These are phyloP conservation scores for Gymnodraco acuticeps DNA, from an alignment of 2,797 vertebrate genomes.

Conservation along the genomic window DNA sequence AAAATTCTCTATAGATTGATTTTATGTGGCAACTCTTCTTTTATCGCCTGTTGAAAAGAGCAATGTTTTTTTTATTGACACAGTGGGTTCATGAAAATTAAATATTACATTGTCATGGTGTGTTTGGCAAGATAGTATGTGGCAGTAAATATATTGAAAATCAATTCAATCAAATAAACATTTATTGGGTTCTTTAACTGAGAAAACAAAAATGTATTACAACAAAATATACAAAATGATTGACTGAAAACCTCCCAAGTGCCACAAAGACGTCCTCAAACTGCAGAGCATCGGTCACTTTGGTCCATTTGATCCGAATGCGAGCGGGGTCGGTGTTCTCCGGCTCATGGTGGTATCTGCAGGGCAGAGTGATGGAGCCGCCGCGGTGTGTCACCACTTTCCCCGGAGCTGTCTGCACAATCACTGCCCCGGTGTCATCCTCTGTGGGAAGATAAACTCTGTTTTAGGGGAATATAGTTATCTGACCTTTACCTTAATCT, in stretches of 20 bases:
- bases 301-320: constrained; percentile 97
- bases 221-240: not conserved
- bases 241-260: constrained; percentile 79
- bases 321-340: constrained; percentile 85
- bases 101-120: not conserved
- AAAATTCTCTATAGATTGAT: not conserved
- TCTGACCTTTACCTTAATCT: not conserved
- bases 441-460: constrained; percentile 76
- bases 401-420: constrained; percentile 95
- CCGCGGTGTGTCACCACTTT: constrained; percentile 95
- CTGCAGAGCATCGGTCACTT: constrained; percentile 90
- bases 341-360: constrained; percentile 93
- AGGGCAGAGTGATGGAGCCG: constrained; percentile 94
- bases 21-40: not conserved
- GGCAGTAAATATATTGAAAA: not conserved
- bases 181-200: not conserved
- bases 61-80: not conserved
- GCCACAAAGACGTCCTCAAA: constrained; percentile 94
- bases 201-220: not conserved
- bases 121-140: not conserved
- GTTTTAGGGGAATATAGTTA: not conserved
- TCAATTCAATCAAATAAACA: not conserved
- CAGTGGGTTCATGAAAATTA: not conserved
- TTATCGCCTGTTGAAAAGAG: not conserved
- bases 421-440: constrained; percentile 92